These are phyloP conservation scores for Labeo rohita DNA, from an alignment of 2,113 vertebrate species.

Conservation along the genomic window DNA sequence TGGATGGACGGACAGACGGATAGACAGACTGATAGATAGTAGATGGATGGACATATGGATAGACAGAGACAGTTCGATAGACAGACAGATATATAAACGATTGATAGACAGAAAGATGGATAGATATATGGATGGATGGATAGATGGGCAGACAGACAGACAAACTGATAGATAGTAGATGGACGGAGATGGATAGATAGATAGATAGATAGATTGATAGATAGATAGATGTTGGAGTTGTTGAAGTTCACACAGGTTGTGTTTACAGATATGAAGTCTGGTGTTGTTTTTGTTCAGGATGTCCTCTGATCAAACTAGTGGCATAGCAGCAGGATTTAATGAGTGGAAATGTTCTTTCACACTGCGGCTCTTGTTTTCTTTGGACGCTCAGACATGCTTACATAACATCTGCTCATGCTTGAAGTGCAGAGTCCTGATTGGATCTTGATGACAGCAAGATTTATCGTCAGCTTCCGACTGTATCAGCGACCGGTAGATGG, in stretches of 20 bases:
- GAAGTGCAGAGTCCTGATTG: constrained; percentile 40
- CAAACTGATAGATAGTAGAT: background rate
- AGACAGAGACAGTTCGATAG: too few relatives aligned
- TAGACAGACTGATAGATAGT: background rate
- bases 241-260: constrained; percentile 14
- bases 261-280: constrained; percentile 23
- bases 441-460: constrained; percentile 45
- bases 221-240: background rate
- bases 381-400: constrained; percentile 44
- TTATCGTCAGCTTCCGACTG: constrained; percentile 30
- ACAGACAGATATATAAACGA: background rate
- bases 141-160: background rate
- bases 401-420: constrained; percentile 47
- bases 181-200: background rate
- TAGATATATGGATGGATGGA: background rate
- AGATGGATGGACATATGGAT: background rate
- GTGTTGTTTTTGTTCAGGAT: constrained; percentile 28
- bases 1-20: background rate
- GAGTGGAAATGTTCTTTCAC: constrained; percentile 42
- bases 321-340: constrained; percentile 48
- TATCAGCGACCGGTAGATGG: background rate
- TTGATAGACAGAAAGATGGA: background rate
- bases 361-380: constrained; percentile 38
- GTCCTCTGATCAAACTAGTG: constrained; percentile 20
- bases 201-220: background rate